Evolutionary conservation across 2,888 invertebrate species (phyloP).

Genomic region (Trissonchulus sp.): DNA sequence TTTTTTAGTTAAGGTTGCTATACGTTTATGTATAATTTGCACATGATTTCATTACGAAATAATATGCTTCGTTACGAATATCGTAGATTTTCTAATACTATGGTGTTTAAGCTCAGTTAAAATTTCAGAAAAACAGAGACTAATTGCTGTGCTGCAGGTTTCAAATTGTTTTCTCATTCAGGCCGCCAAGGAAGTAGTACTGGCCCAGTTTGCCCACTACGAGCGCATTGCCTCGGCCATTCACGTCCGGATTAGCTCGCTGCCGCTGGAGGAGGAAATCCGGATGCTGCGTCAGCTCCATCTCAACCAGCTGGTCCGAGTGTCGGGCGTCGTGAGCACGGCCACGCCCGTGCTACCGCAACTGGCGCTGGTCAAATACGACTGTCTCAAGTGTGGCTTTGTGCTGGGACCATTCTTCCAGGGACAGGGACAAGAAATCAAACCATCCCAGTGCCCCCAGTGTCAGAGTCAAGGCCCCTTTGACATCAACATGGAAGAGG

Average conservation of each 20-base stretch:
- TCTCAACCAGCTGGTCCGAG: conserved; percentile 87
- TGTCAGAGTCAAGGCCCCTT: conserved; percentile 95
- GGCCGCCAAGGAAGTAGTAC: conserved; percentile 66
- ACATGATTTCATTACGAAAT: no score
- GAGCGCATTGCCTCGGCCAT: conserved; percentile 87
- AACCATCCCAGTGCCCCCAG: conserved; percentile 92
- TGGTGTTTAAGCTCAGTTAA: no score
- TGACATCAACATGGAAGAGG: conserved; percentile 88
- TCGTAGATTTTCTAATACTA: no score
- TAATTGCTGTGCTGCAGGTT: no score
- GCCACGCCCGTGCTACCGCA: conserved; percentile 93
- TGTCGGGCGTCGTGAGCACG: conserved; percentile 87
- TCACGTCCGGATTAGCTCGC: conserved; percentile 85
- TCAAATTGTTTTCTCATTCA: conserved; percentile 34
- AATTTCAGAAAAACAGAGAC: no score
- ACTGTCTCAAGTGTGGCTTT: conserved; percentile 91
- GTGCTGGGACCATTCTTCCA: conserved; percentile 89
- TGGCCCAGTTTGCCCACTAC: conserved; percentile 90
- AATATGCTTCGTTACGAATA: no score
- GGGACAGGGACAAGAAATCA: conserved; percentile 82
- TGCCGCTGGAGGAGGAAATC: conserved; percentile 91
- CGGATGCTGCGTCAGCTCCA: conserved; percentile 71
- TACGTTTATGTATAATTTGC: no score
- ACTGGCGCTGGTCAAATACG: conserved; percentile 87
- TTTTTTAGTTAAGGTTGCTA: no score